phyloP scores from a whole-genome alignment of 2,113 vertebrate species.

The Aptenodytes patagonicus region DNA sequence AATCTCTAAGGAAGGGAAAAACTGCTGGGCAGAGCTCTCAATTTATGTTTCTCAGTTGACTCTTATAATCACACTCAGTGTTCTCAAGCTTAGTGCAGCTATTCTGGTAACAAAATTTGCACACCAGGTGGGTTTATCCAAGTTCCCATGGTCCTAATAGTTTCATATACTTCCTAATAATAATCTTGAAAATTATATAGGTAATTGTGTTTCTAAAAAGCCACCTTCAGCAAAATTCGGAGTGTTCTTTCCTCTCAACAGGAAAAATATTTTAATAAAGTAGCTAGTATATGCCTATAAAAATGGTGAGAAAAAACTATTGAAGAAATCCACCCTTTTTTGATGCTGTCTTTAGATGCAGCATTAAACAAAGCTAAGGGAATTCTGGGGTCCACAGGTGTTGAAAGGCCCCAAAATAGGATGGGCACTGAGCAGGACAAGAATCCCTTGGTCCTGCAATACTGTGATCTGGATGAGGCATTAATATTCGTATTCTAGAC shows the following conservation, averaged over 20 bases:
- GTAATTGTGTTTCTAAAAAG: constrained; percentile 4
- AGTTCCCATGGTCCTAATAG: constrained; percentile 22
- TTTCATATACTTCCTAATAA: constrained; percentile 4
- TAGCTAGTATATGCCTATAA: neutral
- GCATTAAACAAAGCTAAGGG: neutral
- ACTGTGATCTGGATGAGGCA: rapidly evolving
- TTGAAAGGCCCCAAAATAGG: neutral
- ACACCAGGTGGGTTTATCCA: constrained; percentile 17
- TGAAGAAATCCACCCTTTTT: neutral
- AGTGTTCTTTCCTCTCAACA: neutral
- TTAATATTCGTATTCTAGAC: neutral
- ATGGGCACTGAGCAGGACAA: neutral
- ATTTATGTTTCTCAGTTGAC: constrained; percentile 52
- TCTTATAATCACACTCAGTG: constrained; percentile 1
- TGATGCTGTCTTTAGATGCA: neutral
- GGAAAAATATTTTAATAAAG: neutral
- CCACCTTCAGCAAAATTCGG: neutral
- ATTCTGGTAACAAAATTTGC: constrained; percentile 34
- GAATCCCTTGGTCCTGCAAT: neutral
- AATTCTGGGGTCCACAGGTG: neutral
- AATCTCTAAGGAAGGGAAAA: constrained; percentile 25
- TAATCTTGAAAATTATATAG: constrained; percentile 3
- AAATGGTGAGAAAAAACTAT: neutral
- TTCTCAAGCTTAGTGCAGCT: neutral
- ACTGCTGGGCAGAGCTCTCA: constrained; percentile 3